phyloP scores from a whole-genome alignment of 2,888 invertebrate genomes.

The Netelia virgata region DNA sequence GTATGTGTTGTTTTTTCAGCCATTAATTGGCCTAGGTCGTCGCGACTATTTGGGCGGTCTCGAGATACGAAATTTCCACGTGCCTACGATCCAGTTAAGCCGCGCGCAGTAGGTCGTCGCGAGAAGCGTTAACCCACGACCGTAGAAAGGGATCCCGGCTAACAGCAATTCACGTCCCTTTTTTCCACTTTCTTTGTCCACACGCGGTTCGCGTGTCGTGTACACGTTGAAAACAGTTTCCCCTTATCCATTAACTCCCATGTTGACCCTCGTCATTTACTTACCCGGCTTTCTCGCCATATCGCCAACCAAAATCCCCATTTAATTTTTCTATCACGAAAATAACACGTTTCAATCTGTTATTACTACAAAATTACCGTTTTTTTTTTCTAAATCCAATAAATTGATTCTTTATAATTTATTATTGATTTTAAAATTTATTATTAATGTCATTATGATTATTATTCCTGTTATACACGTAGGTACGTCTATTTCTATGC shows the following conservation, averaged over 20 bases:
- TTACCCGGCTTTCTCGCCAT: constrained; percentile 2
- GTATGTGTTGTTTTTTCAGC: background rate
- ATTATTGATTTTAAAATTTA: too few species aligned
- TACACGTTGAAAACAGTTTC: constrained; percentile 50
- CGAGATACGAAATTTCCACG: background rate
- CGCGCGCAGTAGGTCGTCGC: background rate
- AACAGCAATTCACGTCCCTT: constrained; percentile 38
- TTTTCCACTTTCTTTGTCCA: constrained; percentile 25
- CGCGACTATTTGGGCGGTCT: background rate
- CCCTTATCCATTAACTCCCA: constrained; percentile 49
- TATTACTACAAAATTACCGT: too few species aligned
- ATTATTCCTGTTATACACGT: too few species aligned
- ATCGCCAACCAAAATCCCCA: background rate
- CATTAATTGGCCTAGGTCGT: constrained; percentile 50
- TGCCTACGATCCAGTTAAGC: background rate
- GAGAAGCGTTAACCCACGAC: background rate
- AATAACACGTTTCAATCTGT: too few species aligned
- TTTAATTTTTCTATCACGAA: background rate
- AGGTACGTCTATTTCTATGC: background rate
- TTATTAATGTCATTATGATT: too few species aligned
- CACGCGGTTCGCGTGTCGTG: background rate
- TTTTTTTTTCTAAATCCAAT: background rate
- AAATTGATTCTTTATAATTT: background rate
- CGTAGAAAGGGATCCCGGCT: constrained; percentile 21
- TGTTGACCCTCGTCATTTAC: constrained; percentile 39